Percentiles rank a stretch among this genome's conserved stretches.
phyloP scores from a whole-genome alignment of 2,113 vertebrate species.

The Ceyx margarethae region DNA sequence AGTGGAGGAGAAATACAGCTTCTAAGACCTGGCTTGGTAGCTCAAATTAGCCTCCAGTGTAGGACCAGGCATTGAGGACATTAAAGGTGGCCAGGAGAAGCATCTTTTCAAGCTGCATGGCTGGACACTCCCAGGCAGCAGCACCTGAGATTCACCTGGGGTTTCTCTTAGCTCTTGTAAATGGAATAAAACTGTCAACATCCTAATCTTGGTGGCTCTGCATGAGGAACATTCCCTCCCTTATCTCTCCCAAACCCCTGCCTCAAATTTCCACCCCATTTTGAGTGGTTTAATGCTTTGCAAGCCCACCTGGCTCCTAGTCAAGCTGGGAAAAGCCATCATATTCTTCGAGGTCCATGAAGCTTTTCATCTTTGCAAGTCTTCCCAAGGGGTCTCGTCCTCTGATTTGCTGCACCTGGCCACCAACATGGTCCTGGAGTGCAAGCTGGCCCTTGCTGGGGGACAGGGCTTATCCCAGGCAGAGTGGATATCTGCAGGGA shows the following conservation, averaged over 20 bases:
- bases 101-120: not conserved
- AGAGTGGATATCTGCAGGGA: not conserved
- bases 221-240: not conserved
- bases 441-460: not conserved
- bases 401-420: not conserved
- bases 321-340: not conserved
- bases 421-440: fast-evolving
- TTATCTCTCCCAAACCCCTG: not conserved
- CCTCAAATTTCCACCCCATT: not conserved
- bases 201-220: not conserved
- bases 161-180: not conserved
- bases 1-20: not conserved
- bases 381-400: not conserved
- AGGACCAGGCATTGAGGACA: not conserved
- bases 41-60: not conserved
- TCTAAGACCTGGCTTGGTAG: not conserved
- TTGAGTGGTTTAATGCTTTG: not conserved
- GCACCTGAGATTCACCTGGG: fast-evolving
- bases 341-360: not conserved
- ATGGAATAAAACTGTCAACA: not conserved
- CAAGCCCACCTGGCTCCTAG: not conserved
- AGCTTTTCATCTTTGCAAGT: not conserved
- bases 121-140: not conserved
- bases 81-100: not conserved
- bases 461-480: fast-evolving